These are phyloP conservation scores for Chamaea fasciata DNA, from an alignment of 2,113 vertebrate genomes.

Conservation along the genomic window DNA sequence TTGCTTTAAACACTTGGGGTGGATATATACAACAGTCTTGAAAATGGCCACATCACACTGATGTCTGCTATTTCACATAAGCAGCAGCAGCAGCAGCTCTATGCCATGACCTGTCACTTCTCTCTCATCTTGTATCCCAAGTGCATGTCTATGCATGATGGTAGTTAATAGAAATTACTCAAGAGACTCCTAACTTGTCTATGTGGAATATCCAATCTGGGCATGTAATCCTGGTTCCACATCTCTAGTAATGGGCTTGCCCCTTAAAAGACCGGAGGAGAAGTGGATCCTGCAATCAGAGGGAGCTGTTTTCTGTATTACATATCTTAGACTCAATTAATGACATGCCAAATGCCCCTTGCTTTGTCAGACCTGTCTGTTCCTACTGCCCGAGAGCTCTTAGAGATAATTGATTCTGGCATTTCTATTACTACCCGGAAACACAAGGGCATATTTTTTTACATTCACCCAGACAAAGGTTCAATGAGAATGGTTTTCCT, in stretches of 20 bases:
- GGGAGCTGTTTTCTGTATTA: background rate
- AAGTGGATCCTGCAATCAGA: background rate
- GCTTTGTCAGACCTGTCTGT: background rate
- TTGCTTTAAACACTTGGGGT: rapidly evolving
- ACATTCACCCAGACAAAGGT: background rate
- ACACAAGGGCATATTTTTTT: conserved; percentile 21
- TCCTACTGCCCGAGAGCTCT: background rate
- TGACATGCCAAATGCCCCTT: background rate
- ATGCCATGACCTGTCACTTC: rapidly evolving
- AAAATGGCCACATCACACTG: background rate
- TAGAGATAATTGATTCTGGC: conserved; percentile 35
- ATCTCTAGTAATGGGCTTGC: background rate
- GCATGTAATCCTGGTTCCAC: background rate
- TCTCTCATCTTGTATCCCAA: background rate
- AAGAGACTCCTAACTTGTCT: background rate
- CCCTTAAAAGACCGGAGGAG: background rate
- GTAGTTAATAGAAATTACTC: background rate
- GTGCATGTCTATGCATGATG: background rate
- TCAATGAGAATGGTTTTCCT: background rate
- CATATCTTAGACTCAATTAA: background rate
- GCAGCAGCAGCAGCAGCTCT: background rate
- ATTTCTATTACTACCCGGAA: conserved; percentile 40
- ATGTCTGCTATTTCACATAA: background rate
- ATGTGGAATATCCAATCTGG: background rate
- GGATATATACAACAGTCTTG: background rate